phyloP scores from a whole-genome alignment of 2,113 vertebrate species.

The Falcunculus frontatus region DNA sequence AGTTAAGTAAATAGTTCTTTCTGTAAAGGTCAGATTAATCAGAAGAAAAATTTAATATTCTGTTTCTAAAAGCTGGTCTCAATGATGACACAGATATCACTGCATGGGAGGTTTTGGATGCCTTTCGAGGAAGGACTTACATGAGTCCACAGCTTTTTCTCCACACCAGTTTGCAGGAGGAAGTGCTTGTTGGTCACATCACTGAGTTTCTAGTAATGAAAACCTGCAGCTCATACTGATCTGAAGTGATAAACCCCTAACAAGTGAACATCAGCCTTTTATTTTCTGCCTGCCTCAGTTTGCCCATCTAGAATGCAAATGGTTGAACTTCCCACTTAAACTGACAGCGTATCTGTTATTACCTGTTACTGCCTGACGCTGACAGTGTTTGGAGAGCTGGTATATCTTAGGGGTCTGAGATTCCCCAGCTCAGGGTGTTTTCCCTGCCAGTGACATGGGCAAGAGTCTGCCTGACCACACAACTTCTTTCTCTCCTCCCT shows the following conservation, averaged over 20 bases:
- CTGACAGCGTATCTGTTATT: neutral
- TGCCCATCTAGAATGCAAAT: neutral
- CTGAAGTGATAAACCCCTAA: neutral
- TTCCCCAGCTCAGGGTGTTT: neutral
- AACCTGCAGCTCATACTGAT: neutral
- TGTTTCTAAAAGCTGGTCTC: neutral
- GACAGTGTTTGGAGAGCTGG: neutral
- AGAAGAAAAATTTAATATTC: neutral
- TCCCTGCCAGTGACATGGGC: neutral
- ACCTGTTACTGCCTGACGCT: neutral
- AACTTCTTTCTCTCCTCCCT: neutral
- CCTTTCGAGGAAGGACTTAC: rapidly evolving
- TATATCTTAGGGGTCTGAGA: neutral
- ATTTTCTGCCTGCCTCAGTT: neutral
- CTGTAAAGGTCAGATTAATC: neutral
- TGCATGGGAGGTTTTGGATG: neutral
- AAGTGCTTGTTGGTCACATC: neutral
- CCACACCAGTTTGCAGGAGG: neutral
- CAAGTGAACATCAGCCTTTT: neutral
- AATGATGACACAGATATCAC: neutral
- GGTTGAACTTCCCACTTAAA: neutral
- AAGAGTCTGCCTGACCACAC: neutral
- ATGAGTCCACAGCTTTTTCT: neutral
- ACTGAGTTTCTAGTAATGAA: neutral
- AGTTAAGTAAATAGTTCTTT: neutral